Percentiles rank a stretch among this genome's conserved stretches.
Conservation (phyloP, 2,888 invertebrate genomes). For the Amphipoea oculea region DNA sequence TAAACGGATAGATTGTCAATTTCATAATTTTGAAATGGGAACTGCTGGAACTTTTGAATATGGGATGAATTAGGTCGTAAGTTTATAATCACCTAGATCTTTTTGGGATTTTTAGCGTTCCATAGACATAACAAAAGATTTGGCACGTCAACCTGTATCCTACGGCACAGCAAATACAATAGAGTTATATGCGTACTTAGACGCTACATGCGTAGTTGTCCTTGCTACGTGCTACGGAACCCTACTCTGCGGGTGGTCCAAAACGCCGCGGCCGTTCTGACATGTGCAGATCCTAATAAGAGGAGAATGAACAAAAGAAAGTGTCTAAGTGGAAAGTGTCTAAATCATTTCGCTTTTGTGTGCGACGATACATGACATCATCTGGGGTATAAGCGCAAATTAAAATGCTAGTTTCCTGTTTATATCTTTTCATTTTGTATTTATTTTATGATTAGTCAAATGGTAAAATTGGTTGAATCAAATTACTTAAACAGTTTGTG, state of each 20-base stretch:
- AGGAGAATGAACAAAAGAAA: slow-evolving; percentile 13
- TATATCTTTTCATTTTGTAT: slow-evolving; percentile 79
- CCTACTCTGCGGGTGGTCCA: slow-evolving; percentile 27
- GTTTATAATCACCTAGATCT: not conserved
- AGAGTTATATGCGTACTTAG: slow-evolving; percentile 3
- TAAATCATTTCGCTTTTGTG: slow-evolving; percentile 66
- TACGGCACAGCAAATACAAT: not conserved
- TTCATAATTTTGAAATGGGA: slow-evolving; percentile 3
- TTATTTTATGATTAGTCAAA: slow-evolving; percentile 76
- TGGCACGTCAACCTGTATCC: not conserved
- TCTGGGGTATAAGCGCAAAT: slow-evolving; percentile 81
- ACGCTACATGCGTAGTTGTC: slow-evolving; percentile 21
- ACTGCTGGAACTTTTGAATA: not conserved
- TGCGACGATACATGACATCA: slow-evolving; percentile 82
- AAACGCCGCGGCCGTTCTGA: slow-evolving; percentile 11
- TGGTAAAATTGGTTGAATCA: slow-evolving; percentile 71
- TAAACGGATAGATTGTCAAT: not conserved
- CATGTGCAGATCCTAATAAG: slow-evolving; percentile 10
- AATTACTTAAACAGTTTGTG: slow-evolving; percentile 64
- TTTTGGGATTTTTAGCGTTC: not conserved
- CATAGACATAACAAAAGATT: not conserved
- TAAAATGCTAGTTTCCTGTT: slow-evolving; percentile 85
- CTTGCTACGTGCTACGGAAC: slow-evolving; percentile 30
- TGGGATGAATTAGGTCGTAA: not conserved
- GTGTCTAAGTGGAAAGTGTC: slow-evolving; percentile 39